Evolutionary conservation across 2,113 vertebrate genomes (phyloP), one percentile per base, ranked within the genome.

Genomic region (Rhineura floridana): DNA sequence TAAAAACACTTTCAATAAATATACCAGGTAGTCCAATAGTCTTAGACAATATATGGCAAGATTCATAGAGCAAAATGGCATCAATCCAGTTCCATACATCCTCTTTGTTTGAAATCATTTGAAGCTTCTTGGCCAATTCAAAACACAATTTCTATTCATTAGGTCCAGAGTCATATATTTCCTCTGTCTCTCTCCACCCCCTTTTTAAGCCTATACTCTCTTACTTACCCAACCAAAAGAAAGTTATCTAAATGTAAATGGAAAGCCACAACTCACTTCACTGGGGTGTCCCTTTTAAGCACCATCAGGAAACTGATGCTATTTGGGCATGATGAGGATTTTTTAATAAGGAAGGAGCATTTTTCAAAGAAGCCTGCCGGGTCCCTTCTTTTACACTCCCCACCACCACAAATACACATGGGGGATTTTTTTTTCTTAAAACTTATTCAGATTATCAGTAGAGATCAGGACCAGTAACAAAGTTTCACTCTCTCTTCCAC

Each of bases 321-420:
- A 50, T 69, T 65, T 30, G 7, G 39, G 25, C 67, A 69, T 33
- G 12, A 84, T 67, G 48, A 59, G 48, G 33, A 75, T 83, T 90
- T 42, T 88, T 85, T 42, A 86, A 50, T 28, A 84, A 82, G 11
- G 81, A 72, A 39, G 12, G 15, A 52, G 87, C 83, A 44, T 13
- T 79, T 59, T 28, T 19, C 46, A 65, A 69, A 25, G 12, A 30
- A 44, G 79, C 42, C 30, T 28, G 50, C 13, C 33, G 1, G 4
- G 8, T 28, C 3, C 6, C 36, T 30, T 69, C 25, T 10, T 78
- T 25, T 25, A 55, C 10, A 30, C 62, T 33, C 25, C 4, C 36
- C 55, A 21, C 59, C 30, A n/a, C 4, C 48, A 23, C 12, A 52
- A 15, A 2, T 4, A 65, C 21, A 50, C 25, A 28, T 39, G n/a